Conservation (phyloP, 2,113 vertebrate genomes). For the Aegithalos caudatus region DNA sequence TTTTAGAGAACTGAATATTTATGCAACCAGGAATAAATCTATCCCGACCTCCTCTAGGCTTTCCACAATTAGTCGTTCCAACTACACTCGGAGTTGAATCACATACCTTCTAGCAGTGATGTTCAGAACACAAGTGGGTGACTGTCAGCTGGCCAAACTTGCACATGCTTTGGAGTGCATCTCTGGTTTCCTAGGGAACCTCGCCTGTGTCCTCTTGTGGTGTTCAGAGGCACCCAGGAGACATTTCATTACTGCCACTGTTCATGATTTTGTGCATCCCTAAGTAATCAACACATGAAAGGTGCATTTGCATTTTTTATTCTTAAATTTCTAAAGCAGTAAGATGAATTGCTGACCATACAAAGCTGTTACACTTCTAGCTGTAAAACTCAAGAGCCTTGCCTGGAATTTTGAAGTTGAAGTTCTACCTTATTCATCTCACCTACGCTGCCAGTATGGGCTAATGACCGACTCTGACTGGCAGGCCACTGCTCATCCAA, state of each 20-base stretch:
- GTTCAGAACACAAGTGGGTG: background rate
- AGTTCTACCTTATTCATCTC: background rate
- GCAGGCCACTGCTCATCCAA: background rate
- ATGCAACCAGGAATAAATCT: background rate
- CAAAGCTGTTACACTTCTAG: background rate
- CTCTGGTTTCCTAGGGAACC: slow-evolving; percentile 54
- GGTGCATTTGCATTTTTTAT: slow-evolving; percentile 18
- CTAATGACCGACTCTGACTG: background rate
- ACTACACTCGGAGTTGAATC: background rate
- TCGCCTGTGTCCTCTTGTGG: background rate
- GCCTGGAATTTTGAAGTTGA: background rate
- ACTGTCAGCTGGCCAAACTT: slow-evolving; percentile 47
- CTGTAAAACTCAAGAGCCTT: background rate
- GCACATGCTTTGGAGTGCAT: slow-evolving; percentile 30
- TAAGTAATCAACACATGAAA: slow-evolving; percentile 24
- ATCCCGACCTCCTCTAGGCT: background rate
- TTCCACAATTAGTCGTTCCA: slow-evolving; percentile 3
- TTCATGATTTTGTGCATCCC: background rate
- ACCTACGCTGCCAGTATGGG: background rate
- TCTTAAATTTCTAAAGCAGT: slow-evolving; percentile 10
- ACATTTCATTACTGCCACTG: background rate
- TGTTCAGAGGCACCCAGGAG: slow-evolving; percentile 22
- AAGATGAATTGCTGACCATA: background rate
- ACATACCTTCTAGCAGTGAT: background rate
- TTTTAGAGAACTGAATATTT: background rate